phyloP scores from a whole-genome alignment of 2,797 vertebrate species.

The Numenius phaeopus region DNA sequence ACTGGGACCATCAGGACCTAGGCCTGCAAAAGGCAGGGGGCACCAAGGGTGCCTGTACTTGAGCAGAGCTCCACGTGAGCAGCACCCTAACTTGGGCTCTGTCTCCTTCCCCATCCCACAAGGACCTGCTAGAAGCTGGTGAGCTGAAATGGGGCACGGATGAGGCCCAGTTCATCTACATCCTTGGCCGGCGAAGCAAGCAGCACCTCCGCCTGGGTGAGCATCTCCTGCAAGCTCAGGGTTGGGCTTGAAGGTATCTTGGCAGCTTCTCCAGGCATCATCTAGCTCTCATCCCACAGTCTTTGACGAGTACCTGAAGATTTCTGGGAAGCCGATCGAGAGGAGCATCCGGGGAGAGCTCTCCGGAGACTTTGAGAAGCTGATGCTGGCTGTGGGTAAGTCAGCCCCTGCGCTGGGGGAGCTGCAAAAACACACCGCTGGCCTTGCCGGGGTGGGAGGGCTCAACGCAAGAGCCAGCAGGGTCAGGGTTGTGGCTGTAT shows the following conservation, averaged over 20 bases:
- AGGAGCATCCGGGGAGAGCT: constrained; percentile 93
- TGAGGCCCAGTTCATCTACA: constrained; percentile 95
- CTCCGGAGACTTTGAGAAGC: constrained; percentile 94
- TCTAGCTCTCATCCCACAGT: constrained; percentile 75
- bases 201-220: constrained; percentile 93
- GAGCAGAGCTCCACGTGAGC: background rate
- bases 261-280: background rate
- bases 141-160: constrained; percentile 96
- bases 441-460: background rate
- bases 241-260: background rate
- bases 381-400: constrained; percentile 96
- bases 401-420: accelerated
- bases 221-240: background rate
- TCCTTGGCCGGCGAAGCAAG: constrained; percentile 93
- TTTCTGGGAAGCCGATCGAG: constrained; percentile 89
- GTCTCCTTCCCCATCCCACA: background rate
- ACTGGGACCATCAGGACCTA: background rate
- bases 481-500: background rate
- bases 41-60: accelerated
- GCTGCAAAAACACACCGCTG: accelerated
- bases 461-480: background rate
- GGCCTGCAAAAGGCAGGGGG: accelerated
- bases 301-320: constrained; percentile 93
- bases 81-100: background rate
- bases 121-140: constrained; percentile 93